Evolutionary conservation across 1,140 invertebrate genomes (phyloP).

Genomic region (Steinernema khuongi): DNA sequence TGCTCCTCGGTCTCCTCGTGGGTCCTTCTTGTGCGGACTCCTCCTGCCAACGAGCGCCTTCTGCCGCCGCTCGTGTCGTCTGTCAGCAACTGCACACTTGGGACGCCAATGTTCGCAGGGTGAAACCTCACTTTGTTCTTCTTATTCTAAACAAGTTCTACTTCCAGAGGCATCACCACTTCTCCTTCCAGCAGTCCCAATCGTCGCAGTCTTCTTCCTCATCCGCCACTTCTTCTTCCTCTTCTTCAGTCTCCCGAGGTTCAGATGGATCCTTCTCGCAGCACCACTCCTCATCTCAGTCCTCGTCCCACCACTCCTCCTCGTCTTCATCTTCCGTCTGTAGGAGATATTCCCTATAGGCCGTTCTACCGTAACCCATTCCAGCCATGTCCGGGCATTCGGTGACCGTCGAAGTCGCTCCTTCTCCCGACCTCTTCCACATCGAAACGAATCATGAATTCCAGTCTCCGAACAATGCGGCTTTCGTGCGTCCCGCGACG

Average conservation of each 20-base stretch:
- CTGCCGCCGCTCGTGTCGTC: conserved; percentile 40
- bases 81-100: conserved; percentile 50
- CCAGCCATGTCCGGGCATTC: background rate
- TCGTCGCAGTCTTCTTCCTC: background rate
- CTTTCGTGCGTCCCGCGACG: background rate
- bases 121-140: conserved; percentile 18
- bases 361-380: background rate
- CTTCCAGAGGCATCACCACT: background rate
- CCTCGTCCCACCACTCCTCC: background rate
- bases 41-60: no score
- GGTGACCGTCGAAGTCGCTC: background rate
- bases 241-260: background rate
- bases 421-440: background rate
- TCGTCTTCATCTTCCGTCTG: background rate
- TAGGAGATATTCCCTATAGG: background rate
- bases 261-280: background rate
- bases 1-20: no score
- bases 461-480: background rate
- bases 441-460: conserved; percentile 6
- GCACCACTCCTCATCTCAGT: background rate
- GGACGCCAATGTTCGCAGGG: conserved; percentile 52
- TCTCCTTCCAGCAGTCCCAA: background rate
- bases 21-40: no score
- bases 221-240: background rate
- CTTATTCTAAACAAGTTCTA: conserved; percentile 14